Evolutionary conservation across 2,797 vertebrate genomes (phyloP).

Genomic region (Poeciliopsis paucimaculata): DNA sequence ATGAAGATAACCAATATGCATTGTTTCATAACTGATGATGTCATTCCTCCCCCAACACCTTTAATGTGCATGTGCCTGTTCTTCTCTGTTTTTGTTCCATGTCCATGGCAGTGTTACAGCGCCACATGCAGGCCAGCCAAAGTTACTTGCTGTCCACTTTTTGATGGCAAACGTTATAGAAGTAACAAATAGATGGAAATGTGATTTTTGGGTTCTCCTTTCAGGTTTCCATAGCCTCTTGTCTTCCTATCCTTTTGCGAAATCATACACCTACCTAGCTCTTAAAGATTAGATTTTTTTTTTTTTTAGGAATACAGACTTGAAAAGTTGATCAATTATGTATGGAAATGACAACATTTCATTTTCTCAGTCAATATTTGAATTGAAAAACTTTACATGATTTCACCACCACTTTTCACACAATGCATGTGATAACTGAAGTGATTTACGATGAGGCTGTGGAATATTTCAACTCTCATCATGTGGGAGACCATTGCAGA

Average conservation of each 20-base stretch:
- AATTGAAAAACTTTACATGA: neutral
- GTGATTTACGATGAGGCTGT: no score
- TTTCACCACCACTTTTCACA: neutral
- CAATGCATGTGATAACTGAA: neutral
- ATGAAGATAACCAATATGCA: neutral
- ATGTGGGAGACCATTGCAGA: neutral
- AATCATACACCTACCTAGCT: neutral
- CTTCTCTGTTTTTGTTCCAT: neutral
- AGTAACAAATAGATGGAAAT: neutral
- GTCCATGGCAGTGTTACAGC: neutral
- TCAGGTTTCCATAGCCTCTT: neutral
- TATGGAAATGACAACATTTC: neutral
- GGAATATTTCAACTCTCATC: no score
- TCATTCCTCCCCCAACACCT: neutral
- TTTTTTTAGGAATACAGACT: neutral
- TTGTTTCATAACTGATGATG: neutral
- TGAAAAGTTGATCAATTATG: neutral
- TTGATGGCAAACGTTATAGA: neutral
- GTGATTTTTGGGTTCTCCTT: neutral
- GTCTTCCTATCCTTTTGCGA: neutral
- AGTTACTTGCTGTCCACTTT: neutral
- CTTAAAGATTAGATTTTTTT: neutral
- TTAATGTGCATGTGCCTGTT: neutral
- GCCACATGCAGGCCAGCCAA: neutral
- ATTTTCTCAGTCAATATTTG: neutral